These are phyloP conservation scores for Papilio demoleus DNA, from an alignment of 2,888 invertebrate genomes.

Conservation along the genomic window DNA sequence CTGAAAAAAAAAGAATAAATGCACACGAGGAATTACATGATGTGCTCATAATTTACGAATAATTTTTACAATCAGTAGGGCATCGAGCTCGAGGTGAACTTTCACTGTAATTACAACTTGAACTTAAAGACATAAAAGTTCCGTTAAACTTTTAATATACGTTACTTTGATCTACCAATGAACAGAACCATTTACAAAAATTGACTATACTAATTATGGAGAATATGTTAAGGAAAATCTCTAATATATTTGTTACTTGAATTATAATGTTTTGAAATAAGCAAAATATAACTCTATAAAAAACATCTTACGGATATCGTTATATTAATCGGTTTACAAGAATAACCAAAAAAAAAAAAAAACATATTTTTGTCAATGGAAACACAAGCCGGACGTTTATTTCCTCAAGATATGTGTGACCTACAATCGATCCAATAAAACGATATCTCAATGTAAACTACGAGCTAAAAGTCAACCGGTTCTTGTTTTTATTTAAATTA, in stretches of 20 bases:
- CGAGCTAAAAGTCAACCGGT: constrained; percentile 39
- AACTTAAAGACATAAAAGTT: not conserved
- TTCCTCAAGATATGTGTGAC: constrained; percentile 31
- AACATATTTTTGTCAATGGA: not conserved
- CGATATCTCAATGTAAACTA: constrained; percentile 39
- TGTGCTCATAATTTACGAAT: not conserved
- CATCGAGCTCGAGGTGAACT: not conserved
- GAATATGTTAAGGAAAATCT: not conserved
- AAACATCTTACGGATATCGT: not conserved
- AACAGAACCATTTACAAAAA: too few species aligned
- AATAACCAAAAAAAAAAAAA: not conserved
- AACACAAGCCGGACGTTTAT: not conserved
- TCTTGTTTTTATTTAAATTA: constrained; percentile 39
- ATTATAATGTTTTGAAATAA: not conserved
- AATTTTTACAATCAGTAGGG: not conserved
- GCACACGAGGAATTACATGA: not conserved
- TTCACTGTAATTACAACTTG: not conserved
- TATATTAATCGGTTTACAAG: not conserved
- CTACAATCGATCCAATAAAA: constrained; percentile 31
- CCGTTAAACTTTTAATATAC: not conserved
- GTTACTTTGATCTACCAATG: not conserved
- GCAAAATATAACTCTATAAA: not conserved
- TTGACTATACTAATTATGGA: too few species aligned
- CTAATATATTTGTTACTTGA: too few species aligned
- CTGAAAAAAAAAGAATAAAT: not conserved